Evolutionary conservation across 2,888 invertebrate species (phyloP), one percentile per base, ranked within the genome.

Genomic region (Calephelis perditalis): DNA sequence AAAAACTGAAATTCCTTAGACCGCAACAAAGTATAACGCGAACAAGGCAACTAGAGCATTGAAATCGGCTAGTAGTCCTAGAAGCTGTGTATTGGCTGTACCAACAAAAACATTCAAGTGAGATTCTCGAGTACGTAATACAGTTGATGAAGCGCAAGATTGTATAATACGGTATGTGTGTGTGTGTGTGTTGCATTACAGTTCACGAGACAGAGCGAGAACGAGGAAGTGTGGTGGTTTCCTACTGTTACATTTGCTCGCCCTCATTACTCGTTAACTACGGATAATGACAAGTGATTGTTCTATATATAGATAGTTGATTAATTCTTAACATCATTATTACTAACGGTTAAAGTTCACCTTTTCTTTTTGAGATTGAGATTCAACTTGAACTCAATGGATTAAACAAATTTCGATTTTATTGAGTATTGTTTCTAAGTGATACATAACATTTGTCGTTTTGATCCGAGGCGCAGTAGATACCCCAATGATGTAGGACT

Each of bases 141-240:
- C 75, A 56, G 64, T 59, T 64, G 69, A 63, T 70, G 76, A 73
- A 75, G 75, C 73, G 67, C 69, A 59, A 67, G 68, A 72, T 78
- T 78, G 78, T 78, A 77, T 78, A 88, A 87, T 77, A 72, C 72
- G 65, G 64, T 71, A 26, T 26, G 26, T 26, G 67, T 70, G 64
- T 69, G 66, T 73, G 72, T 73, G 70, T 70, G 69, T 73, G 74
- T 75, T 82, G 76, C 81, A 78, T 81, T 78, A 81, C 52, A 35
- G 54, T 36, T 73, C 69, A 70, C 72, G 71, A 74, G 69, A 70
- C 76, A 73, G 75, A 75, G 77, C 72, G 69, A 82, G 81, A 84
- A 86, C 81, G 82, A 86, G 86, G 86, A 88, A 88, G 79, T 72
- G 71, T 72, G 63, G 76, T 76, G 76, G 73, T 82, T 89, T 87